Base-by-base conservation (phyloP, 2,113 vertebrate genomes). In the Phalacrocorax brasilianus region DNA sequence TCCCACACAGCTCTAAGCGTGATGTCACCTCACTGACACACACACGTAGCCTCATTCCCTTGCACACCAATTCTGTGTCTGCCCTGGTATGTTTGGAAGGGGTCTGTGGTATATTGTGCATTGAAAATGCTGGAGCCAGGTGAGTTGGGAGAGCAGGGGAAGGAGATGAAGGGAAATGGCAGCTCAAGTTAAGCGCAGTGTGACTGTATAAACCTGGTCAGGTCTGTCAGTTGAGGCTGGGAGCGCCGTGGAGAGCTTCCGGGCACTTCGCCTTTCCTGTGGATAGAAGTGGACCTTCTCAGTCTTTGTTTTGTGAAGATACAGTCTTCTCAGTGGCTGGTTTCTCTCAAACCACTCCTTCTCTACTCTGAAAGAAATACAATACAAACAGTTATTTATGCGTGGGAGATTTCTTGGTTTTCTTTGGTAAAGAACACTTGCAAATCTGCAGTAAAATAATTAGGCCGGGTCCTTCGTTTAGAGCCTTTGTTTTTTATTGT, bases 31-130 rank as follows among this genome's bases (percentile, higher is more conserved):
- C 61, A 1, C 73, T 9, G 5, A 18, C 30, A 26, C 38, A 17
- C 81, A 21, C 38, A 0, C 7, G 2, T 13, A 20, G 67, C 13
- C 63, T 47, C 28, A 0, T 66, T 28, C 12, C 24, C 38, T 50
- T 8, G 24, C 67, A 5, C 42, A 4, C 18, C 26, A 12, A 8
- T 55, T 33, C 71, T 59, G 73, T 4, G 0, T 19, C 58, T 38
- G 26, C 61, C 66, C 28, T 33, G 33, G 42, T 14, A 2, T 0
- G 1, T 0, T 33, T 40, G 33, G 28, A 30, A 14, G 40, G 22
- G n/a, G 16, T 32, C 40, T 47, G 44, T 44, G 61, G 27, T 9
- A 4, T 17, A 1, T 0, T 14, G 65, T 11, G 42, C 22, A 2
- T 4, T 16, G 49, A 13, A 44, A 15, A 30, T 12, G 20, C 55